Base-by-base conservation (phyloP, 1,140 invertebrate genomes). In the Oncopodura yosiiana region DNA sequence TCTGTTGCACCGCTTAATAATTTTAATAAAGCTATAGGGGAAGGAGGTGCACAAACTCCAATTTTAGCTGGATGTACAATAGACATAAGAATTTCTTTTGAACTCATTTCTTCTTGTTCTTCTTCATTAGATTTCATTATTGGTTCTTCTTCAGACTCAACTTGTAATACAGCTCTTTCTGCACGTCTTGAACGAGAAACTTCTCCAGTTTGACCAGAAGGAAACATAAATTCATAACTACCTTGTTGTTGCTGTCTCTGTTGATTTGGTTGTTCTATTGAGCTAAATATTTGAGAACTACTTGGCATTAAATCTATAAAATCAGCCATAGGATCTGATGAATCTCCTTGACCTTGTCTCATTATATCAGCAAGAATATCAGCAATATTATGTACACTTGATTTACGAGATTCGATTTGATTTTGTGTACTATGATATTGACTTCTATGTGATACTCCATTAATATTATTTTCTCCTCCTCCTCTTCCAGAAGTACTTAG, bases 291-390 rank as follows among this genome's bases (percentile, higher is more conserved):
- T 23, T 49, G 53, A n/a, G 48, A 51, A 41, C 58, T 60, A 45
- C 53, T 56, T 18, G 59, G 59, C 49, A 56, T 61, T 18, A 61
- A 36, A 36, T 61, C 59, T 36, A 61, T 49, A 12, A 61, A 45
- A n/a, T 53, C 59, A 12, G 39, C 19, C 21, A 51, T 36, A n/a
- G 26, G 16, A 12, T 52, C 39, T 24, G 39, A 43, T 23, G 41
- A 16, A 30, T 51, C 49, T 21, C 42, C 41, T 32, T 53, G 49
- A 24, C 29, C 37, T 3, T 16, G 5, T 42, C 43, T 56, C 59
- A 61, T 57, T 19, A 61, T 56, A 11, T 55, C 59, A 11, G 56
- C 59, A 23, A 61, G 24, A 34, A 61, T 56, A 29, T 61, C 59
- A 18, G 59, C 54, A 41, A 61, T 61, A 18, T 41, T 61, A 9